These are phyloP conservation scores for Cynocephalus volans DNA, from an alignment of 2,113 vertebrate species.

Conservation along the genomic window DNA sequence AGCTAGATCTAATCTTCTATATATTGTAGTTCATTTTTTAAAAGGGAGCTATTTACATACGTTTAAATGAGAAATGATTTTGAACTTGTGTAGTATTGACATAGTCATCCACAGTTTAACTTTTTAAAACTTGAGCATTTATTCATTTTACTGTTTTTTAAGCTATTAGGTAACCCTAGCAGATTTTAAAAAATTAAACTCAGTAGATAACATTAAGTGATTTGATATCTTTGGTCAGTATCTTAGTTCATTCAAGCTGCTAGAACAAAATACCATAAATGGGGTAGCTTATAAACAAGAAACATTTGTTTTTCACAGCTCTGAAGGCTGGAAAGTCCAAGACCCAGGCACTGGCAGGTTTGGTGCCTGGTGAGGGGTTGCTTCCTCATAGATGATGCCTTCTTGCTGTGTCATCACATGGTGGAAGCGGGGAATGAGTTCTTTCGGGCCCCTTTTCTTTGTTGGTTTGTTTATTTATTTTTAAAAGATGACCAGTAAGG, in stretches of 20 bases:
- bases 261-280: neutral
- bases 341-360: neutral
- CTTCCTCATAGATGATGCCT: neutral
- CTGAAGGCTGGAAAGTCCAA: neutral
- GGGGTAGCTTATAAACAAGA: neutral
- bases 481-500: too few species aligned
- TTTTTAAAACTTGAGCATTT: neutral
- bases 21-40: neutral
- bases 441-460: too few species aligned
- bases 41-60: neutral
- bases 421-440: neutral
- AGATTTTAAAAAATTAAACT: neutral
- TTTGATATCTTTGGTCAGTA: neutral
- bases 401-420: neutral
- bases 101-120: neutral
- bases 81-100: neutral
- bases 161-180: neutral
- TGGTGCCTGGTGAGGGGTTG: neutral
- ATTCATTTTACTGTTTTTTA: neutral
- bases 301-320: neutral
- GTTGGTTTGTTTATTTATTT: too few species aligned
- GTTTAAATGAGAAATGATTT: neutral
- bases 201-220: neutral
- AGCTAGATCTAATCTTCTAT: neutral
- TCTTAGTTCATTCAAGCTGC: neutral